A percentile compares a stretch with the other conserved stretches of the same genome.
These are phyloP conservation scores for Parazoanthus swiftii DNA, from an alignment of 92 coral and sea anemone genomes.

Conservation along the genomic window DNA sequence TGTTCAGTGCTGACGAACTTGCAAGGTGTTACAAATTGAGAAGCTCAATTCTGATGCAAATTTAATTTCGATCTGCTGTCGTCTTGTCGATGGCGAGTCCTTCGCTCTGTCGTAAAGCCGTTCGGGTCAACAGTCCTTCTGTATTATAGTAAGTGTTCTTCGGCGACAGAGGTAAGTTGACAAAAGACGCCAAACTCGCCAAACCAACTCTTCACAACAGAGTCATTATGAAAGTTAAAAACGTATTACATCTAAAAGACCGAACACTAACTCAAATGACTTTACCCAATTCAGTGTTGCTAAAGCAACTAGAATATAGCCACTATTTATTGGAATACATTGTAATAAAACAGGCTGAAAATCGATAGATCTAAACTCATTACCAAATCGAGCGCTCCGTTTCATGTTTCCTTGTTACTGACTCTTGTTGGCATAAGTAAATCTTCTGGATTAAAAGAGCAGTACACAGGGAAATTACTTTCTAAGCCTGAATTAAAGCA, in stretches of 20 bases:
- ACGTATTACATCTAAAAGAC: not conserved
- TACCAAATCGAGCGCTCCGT: too few species aligned
- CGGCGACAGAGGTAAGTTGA: not conserved
- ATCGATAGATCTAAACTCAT: not conserved
- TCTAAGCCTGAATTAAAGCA: too few species aligned
- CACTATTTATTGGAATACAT: not conserved
- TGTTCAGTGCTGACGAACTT: slow-evolving; percentile 15
- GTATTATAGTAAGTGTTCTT: not conserved
- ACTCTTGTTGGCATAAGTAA: too few species aligned
- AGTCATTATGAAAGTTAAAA: not conserved
- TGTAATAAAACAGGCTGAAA: not conserved
- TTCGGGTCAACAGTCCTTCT: not conserved
- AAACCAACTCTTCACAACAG: not conserved
- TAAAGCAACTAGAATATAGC: not conserved
- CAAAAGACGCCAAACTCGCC: not conserved
- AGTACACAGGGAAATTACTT: too few species aligned
- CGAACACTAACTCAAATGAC: not conserved
- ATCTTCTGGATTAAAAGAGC: too few species aligned
- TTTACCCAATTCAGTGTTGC: not conserved
- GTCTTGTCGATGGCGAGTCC: not conserved
- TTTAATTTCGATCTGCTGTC: slow-evolving; percentile 1
- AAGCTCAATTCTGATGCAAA: slow-evolving; percentile 6
- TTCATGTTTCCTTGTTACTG: too few species aligned
- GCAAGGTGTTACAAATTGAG: not conserved
- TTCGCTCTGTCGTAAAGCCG: not conserved